Percentiles rank a stretch among this genome's conserved stretches.
Evolutionary conservation across 2,113 vertebrate species (phyloP).

Genomic region (Saguinus midas): DNA sequence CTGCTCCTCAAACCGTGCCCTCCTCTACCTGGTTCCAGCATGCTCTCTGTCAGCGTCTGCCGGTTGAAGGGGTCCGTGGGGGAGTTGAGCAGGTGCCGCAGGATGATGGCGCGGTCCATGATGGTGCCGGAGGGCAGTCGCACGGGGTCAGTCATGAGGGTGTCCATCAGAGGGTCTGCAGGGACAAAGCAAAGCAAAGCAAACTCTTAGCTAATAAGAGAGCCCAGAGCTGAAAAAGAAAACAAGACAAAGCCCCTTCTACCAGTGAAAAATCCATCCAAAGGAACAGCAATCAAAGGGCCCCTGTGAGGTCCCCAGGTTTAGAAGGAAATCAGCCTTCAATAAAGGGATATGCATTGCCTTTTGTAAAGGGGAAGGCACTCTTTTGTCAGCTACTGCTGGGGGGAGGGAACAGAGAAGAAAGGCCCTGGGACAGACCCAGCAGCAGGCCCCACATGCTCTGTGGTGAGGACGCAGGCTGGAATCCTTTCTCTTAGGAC

Average conservation of each 20-base stretch:
- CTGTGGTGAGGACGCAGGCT: rapidly evolving
- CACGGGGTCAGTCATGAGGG: constrained; percentile 97
- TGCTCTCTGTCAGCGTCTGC: constrained; percentile 96
- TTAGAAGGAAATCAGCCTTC: not conserved
- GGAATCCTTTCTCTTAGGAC: not conserved
- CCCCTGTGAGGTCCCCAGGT: not conserved
- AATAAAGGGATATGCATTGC: rapidly evolving
- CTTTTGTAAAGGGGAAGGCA: not conserved
- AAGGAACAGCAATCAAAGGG: not conserved
- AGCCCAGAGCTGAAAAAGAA: too few species aligned
- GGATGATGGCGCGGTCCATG: constrained; percentile 97
- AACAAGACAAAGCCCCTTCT: not conserved
- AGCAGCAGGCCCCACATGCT: not conserved
- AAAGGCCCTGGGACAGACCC: not conserved
- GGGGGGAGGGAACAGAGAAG: not conserved
- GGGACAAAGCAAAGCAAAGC: not conserved
- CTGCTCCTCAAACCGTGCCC: rapidly evolving
- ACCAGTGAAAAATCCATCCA: rapidly evolving
- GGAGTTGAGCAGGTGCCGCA: constrained; percentile 97
- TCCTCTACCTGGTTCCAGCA: constrained; percentile 95
- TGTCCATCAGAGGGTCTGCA: constrained; percentile 98
- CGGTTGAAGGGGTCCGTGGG: constrained; percentile 98
- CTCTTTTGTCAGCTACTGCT: not conserved
- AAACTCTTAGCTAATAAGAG: not conserved
- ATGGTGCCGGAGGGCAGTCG: constrained; percentile 96